Evolutionary conservation across 2,113 vertebrate genomes (phyloP).

Genomic region (Datnioides undecimradiatus): DNA sequence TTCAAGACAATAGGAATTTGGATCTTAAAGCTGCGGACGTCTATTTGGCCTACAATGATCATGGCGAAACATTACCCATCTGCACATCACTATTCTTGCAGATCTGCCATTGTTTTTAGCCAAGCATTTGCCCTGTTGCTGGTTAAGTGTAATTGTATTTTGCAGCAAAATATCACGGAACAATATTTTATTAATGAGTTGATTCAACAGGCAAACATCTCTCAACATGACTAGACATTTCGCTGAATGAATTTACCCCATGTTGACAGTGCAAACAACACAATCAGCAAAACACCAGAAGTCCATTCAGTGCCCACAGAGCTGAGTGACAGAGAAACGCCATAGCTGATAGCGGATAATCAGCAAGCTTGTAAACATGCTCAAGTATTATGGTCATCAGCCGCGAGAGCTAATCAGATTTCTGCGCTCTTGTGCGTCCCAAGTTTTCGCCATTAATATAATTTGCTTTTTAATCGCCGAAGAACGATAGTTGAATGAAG

Average conservation of each 20-base stretch:
- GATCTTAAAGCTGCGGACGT: too few relatives aligned
- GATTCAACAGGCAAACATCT: background rate
- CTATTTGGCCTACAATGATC: too few relatives aligned
- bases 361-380: slow-evolving; percentile 35
- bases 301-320: slow-evolving; percentile 9
- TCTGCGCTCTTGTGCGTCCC: background rate
- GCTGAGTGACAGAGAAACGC: slow-evolving; percentile 11
- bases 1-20: too few relatives aligned
- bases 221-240: slow-evolving; percentile 9
- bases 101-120: background rate
- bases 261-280: slow-evolving; percentile 17
- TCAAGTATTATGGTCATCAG: slow-evolving; percentile 16
- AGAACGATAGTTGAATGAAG: background rate
- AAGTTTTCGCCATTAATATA: slow-evolving; percentile 7
- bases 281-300: slow-evolving; percentile 35
- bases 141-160: background rate
- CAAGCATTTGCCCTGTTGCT: background rate
- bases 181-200: background rate
- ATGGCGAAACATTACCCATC: too few relatives aligned
- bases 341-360: slow-evolving; percentile 21
- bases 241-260: slow-evolving; percentile 30
- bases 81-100: too few relatives aligned
- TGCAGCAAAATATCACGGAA: background rate
- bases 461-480: slow-evolving; percentile 17
- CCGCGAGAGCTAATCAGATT: slow-evolving; percentile 11